These are phyloP conservation scores for Leptonema lineaticorne DNA, from an alignment of 1,140 invertebrate species.

Conservation along the genomic window DNA sequence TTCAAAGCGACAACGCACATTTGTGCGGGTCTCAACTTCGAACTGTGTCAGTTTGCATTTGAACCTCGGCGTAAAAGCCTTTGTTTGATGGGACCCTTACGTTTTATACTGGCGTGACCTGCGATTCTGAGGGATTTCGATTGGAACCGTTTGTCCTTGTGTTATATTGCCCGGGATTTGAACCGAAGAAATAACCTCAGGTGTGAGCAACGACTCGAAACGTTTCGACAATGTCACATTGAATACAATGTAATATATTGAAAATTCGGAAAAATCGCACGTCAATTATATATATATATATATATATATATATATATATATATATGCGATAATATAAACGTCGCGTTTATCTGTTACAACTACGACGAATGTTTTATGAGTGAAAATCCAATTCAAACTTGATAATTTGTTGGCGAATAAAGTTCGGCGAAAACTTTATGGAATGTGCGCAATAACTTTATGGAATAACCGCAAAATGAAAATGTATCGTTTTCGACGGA, in stretches of 20 bases:
- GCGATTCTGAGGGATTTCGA: no score
- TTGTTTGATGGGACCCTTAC: not conserved
- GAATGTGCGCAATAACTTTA: conserved; percentile 4
- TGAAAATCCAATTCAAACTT: conserved; percentile 16
- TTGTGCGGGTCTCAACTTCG: not conserved
- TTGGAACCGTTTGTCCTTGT: not conserved
- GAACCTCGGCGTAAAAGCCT: not conserved
- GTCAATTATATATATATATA: no score
- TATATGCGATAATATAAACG: not conserved
- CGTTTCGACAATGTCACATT: not conserved
- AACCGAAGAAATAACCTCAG: not conserved
- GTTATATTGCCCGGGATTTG: no score
- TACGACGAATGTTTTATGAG: conserved; percentile 13
- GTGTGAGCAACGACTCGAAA: not conserved
- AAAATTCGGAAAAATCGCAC: no score
- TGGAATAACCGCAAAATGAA: conserved; percentile 9
- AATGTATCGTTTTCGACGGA: not conserved
- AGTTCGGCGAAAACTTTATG: conserved; percentile 1
- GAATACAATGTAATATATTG: not conserved
- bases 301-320: no score
- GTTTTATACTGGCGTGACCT: not conserved
- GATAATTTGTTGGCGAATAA: conserved; percentile 7
- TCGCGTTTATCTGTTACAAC: conserved; percentile 1
- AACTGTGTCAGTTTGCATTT: not conserved
- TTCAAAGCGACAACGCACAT: not conserved